A percentile compares a stretch with the other conserved stretches of the same genome.
Evolutionary conservation across 2,888 invertebrate species (phyloP).

Genomic region (Pecten maximus): DNA sequence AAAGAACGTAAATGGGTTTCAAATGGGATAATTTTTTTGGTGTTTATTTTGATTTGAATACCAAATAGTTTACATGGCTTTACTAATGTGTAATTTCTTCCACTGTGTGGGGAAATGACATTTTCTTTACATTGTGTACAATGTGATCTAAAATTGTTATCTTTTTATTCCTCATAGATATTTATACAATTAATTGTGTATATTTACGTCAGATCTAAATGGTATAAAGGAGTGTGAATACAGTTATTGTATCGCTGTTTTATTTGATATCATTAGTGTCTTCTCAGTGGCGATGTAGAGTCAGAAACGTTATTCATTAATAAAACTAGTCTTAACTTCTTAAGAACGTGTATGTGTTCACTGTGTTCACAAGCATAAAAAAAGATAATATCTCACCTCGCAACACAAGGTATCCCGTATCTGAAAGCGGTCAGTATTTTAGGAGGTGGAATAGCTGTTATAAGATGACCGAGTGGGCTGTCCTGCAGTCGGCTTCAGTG

Average conservation of each 20-base stretch:
- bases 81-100: too few species aligned
- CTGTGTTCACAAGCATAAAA: not conserved
- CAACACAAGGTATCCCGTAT: too few species aligned
- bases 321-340: conserved; percentile 33
- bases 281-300: not conserved
- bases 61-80: too few species aligned
- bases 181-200: not conserved
- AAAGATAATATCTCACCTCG: too few species aligned
- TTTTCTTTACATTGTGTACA: not conserved
- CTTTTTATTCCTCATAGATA: not conserved
- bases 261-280: not conserved
- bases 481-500: too few species aligned
- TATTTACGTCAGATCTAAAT: not conserved
- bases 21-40: too few species aligned
- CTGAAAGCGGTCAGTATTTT: too few species aligned
- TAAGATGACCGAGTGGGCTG: too few species aligned
- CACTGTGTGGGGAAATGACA: too few species aligned
- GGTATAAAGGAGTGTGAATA: not conserved
- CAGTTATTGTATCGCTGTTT: not conserved
- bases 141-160: conserved; percentile 2
- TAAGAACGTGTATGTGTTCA: not conserved
- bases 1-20: too few species aligned
- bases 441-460: too few species aligned
- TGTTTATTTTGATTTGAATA: too few species aligned
- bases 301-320: conserved; percentile 4